phyloP scores from a whole-genome alignment of 1,140 invertebrate genomes.

The Brachionus rotundiformis region DNA sequence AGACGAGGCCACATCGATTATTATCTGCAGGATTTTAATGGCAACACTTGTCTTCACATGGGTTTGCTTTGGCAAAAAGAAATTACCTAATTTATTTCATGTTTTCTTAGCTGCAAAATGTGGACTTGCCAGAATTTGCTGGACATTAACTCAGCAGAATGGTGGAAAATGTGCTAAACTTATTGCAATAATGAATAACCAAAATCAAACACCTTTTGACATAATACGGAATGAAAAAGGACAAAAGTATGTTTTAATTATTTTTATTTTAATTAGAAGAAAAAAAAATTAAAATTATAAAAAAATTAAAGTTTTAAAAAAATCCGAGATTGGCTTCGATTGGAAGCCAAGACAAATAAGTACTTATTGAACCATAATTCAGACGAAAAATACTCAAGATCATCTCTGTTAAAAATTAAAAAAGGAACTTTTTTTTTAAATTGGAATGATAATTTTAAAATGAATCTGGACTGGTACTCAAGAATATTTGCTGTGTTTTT shows the following conservation, averaged over 20 bases:
- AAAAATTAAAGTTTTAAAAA: conserved; percentile 42
- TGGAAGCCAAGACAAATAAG: conserved; percentile 26
- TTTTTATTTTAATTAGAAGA: no score
- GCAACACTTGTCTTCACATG: conserved; percentile 48
- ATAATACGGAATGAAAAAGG: conserved; percentile 40
- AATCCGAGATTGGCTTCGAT: conserved; percentile 33
- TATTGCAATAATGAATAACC: conserved; percentile 11
- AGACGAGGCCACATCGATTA: conserved; percentile 2
- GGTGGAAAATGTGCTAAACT: conserved; percentile 6
- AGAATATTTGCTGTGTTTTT: neutral
- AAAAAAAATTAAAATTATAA: no score
- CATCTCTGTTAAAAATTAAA: conserved; percentile 42
- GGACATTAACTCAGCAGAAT: conserved; percentile 22
- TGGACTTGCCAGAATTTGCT: conserved; percentile 32
- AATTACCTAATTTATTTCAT: no score
- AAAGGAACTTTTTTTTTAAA: conserved; percentile 38
- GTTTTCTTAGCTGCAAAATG: conserved; percentile 29
- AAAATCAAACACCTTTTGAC: conserved; percentile 45
- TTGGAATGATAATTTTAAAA: conserved; percentile 12
- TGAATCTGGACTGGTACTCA: conserved; percentile 27
- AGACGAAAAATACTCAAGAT: neutral
- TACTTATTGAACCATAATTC: neutral
- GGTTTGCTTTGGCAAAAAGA: neutral
- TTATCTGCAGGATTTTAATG: conserved; percentile 32
- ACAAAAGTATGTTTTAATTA: conserved; percentile 2